Evolutionary conservation across 2,888 invertebrate genomes (phyloP).

Genomic region (Melieria picta): DNA sequence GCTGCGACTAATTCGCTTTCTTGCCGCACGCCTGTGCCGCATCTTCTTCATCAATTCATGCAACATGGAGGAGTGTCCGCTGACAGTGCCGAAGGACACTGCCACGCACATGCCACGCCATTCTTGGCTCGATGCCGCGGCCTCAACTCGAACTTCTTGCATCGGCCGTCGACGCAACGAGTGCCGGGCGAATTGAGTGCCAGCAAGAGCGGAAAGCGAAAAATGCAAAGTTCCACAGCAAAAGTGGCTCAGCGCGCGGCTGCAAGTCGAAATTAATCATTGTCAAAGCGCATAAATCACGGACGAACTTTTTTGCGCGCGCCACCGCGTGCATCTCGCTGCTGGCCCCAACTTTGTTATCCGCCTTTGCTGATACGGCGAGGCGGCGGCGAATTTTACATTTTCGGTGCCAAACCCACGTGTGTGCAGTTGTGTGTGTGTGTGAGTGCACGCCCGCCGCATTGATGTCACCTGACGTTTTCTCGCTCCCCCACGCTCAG

Average conservation of each 20-base stretch:
- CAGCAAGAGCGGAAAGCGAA: conserved; percentile 4
- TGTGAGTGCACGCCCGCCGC: no score
- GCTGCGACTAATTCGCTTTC: no score
- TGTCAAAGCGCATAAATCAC: conserved; percentile 52
- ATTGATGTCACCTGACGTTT: no score
- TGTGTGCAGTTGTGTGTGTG: no score
- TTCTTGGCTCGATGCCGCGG: no score
- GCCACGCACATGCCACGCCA: no score
- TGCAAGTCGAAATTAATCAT: conserved; percentile 50
- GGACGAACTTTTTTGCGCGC: conserved; percentile 39
- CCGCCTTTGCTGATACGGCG: neutral
- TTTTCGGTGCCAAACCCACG: no score
- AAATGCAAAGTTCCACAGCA: conserved; percentile 40
- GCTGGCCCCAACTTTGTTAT: neutral
- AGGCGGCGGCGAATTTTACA: neutral
- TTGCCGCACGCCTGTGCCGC: no score
- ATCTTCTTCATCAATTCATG: no score
- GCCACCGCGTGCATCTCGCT: neutral
- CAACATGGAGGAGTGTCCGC: no score
- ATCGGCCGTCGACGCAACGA: neutral
- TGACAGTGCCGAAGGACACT: no score
- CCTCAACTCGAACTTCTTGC: conserved; percentile 2
- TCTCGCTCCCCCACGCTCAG: neutral
- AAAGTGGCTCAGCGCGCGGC: conserved; percentile 38
- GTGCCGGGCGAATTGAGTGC: no score